phyloP scores from a whole-genome alignment of 1,140 invertebrate genomes.

The Mylabris phalerata region DNA sequence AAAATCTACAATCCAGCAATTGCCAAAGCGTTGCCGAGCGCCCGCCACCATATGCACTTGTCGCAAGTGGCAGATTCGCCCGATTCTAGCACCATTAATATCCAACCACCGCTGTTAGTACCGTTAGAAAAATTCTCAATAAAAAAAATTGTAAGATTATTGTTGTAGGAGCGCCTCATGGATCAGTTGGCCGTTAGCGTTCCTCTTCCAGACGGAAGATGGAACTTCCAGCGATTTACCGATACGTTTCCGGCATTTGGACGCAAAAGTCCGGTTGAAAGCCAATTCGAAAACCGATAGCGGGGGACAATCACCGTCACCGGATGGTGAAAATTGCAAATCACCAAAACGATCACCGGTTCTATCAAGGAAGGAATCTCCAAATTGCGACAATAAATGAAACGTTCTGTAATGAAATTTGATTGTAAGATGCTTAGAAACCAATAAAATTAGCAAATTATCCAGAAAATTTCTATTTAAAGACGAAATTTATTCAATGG shows the following conservation, averaged over 20 bases:
- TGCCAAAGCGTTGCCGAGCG: conserved; percentile 58
- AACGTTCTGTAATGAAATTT: too few relatives aligned
- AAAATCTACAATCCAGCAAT: conserved; percentile 91
- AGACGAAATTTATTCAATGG: too few relatives aligned
- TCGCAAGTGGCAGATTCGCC: conserved; percentile 43
- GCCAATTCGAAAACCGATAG: conserved; percentile 46
- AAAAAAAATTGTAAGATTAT: background rate
- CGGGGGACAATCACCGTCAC: conserved; percentile 54
- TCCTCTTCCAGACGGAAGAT: conserved; percentile 71
- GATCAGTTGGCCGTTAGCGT: conserved; percentile 86
- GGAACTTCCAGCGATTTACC: conserved; percentile 64
- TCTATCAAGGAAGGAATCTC: conserved; percentile 31
- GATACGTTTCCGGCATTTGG: conserved; percentile 73
- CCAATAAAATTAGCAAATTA: too few relatives aligned
- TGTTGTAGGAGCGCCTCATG: conserved; percentile 57
- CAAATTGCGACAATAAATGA: too few relatives aligned
- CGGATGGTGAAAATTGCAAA: conserved; percentile 45
- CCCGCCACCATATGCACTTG: conserved; percentile 40
- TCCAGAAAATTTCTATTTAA: too few relatives aligned
- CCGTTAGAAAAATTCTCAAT: background rate
- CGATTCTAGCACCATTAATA: conserved; percentile 38
- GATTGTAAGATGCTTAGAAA: too few relatives aligned
- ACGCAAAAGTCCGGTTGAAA: conserved; percentile 67
- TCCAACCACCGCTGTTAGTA: conserved; percentile 43
- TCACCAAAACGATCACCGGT: conserved; percentile 43